phyloP scores from a whole-genome alignment of 2,888 invertebrate genomes.

The Chaetogeoica ovagalla region DNA sequence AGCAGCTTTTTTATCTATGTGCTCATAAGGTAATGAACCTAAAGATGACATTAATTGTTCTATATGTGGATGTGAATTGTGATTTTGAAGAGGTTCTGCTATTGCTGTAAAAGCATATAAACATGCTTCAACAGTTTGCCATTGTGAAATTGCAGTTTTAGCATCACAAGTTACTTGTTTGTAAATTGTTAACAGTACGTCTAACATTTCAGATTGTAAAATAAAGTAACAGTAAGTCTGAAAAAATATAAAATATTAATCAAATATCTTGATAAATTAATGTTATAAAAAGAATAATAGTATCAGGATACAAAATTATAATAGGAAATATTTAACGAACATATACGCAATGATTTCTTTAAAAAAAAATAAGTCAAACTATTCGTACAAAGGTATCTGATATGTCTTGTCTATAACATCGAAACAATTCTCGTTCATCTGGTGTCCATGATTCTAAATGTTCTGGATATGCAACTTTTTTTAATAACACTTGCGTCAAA shows the following conservation, averaged over 20 bases:
- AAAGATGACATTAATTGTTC: slow-evolving; percentile 58
- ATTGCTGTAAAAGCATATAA: slow-evolving; percentile 70
- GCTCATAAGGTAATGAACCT: slow-evolving; percentile 67
- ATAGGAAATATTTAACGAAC: no score
- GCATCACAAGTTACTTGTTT: slow-evolving; percentile 62
- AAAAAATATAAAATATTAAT: slow-evolving; percentile 52
- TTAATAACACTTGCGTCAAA: slow-evolving; percentile 74
- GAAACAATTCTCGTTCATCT: slow-evolving; percentile 82
- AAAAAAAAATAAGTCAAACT: neutral
- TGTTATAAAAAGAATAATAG: no score
- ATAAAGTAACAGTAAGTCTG: slow-evolving; percentile 86
- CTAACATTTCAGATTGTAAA: slow-evolving; percentile 73
- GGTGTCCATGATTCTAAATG: slow-evolving; percentile 67
- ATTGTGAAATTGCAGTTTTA: slow-evolving; percentile 58
- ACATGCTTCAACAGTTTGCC: slow-evolving; percentile 68
- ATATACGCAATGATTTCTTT: no score
- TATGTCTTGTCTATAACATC: slow-evolving; percentile 85
- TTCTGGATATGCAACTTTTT: slow-evolving; percentile 78
- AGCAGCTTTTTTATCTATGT: slow-evolving; percentile 67
- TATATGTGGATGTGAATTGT: slow-evolving; percentile 44
- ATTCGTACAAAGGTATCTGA: slow-evolving; percentile 75
- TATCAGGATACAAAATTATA: no score
- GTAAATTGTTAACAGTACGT: slow-evolving; percentile 70
- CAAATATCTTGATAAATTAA: no score
- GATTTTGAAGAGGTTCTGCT: slow-evolving; percentile 60